These are phyloP conservation scores for Stramonita haemastoma DNA, from an alignment of 2,888 invertebrate genomes.

Conservation along the genomic window DNA sequence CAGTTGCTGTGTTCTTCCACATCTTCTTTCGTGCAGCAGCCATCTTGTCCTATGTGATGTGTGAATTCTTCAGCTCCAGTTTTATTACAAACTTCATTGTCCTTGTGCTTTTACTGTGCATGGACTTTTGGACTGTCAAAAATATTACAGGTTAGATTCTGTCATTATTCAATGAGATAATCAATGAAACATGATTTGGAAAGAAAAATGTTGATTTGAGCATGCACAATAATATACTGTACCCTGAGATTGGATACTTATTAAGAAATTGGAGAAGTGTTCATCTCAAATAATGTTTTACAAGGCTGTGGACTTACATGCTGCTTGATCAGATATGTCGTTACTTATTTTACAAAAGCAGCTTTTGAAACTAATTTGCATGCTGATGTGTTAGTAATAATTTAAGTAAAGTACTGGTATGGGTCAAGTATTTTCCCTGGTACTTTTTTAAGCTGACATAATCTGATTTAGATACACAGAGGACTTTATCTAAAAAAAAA, in stretches of 20 bases:
- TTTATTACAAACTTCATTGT: conserved; percentile 97
- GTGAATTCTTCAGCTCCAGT: conserved; percentile 91
- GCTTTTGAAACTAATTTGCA: too few species aligned
- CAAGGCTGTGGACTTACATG: too few species aligned
- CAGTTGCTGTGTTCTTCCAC: conserved; percentile 94
- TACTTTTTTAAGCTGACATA: too few species aligned
- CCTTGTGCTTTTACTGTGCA: conserved; percentile 91
- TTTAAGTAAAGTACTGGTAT: too few species aligned
- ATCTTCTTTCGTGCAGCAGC: conserved; percentile 89
- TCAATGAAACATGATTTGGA: neutral
- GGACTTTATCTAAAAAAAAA: too few species aligned
- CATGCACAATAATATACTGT: neutral
- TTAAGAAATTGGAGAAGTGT: too few species aligned
- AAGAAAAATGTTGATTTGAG: neutral
- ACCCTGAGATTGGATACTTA: neutral
- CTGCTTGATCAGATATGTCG: too few species aligned
- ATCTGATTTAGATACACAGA: too few species aligned
- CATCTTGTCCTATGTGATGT: conserved; percentile 91
- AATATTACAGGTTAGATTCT: conserved; percentile 85
- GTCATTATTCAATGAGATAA: neutral
- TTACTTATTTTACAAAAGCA: too few species aligned
- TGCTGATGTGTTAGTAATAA: too few species aligned
- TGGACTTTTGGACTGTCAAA: conserved; percentile 99
- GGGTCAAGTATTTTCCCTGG: too few species aligned
- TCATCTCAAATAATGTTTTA: too few species aligned